Percentiles rank a stretch among this genome's conserved stretches.
These are phyloP conservation scores for Mionectes macconnelli DNA, from an alignment of 2,113 vertebrate species.

Conservation along the genomic window DNA sequence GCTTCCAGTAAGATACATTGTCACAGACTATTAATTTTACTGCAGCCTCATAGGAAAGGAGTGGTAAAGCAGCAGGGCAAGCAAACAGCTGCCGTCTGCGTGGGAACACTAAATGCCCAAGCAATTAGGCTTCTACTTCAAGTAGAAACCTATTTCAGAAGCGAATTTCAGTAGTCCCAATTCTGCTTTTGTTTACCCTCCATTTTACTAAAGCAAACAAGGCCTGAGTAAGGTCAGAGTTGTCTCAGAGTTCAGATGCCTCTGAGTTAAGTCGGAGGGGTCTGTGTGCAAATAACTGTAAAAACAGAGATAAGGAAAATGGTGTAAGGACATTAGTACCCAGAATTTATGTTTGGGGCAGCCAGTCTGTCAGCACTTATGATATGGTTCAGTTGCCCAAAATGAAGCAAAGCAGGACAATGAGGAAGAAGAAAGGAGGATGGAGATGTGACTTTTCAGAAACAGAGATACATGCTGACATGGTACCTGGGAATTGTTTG, in stretches of 20 bases:
- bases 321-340: neutral
- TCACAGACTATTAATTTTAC: slow-evolving; percentile 54
- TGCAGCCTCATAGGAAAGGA: slow-evolving; percentile 21
- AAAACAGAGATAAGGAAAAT: neutral
- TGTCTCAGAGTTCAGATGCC: neutral
- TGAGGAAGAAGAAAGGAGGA: neutral
- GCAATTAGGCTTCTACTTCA: neutral
- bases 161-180: neutral
- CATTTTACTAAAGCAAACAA: neutral
- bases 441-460: neutral
- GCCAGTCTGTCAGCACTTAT: neutral
- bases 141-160: too few relatives aligned
- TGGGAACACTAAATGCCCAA: neutral
- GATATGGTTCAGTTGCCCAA: neutral
- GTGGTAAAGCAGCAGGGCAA: slow-evolving; percentile 6
- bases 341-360: neutral
- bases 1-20: neutral
- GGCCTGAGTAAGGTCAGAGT: neutral
- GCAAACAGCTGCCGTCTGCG: neutral
- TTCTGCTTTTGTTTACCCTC: neutral
- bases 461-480: neutral
- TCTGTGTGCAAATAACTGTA: neutral
- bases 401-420: neutral
- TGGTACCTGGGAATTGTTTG: neutral
- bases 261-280: neutral